Evolutionary conservation across 2,797 vertebrate genomes (phyloP).

Genomic region (Hippocampus kuda): DNA sequence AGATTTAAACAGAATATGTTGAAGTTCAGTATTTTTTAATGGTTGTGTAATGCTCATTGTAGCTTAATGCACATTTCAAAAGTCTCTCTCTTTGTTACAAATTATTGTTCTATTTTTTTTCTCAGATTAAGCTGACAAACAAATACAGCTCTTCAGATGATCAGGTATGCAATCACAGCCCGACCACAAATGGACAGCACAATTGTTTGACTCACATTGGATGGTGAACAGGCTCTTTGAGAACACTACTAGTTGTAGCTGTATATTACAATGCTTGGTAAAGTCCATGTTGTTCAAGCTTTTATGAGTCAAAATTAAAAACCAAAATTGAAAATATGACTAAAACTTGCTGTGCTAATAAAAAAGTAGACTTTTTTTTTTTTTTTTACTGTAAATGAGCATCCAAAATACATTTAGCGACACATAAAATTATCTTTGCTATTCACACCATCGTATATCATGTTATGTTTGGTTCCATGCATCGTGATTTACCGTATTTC

Average conservation of each 20-base stretch:
- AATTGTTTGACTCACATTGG: neutral
- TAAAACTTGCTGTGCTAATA: too few relatives aligned
- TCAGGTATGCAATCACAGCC: constrained; percentile 37
- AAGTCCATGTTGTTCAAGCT: too few relatives aligned
- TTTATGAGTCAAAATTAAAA: too few relatives aligned
- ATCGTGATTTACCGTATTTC: too few relatives aligned
- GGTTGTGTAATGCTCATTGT: neutral
- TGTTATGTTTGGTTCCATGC: too few relatives aligned
- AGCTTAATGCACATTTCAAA: neutral
- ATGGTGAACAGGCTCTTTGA: neutral
- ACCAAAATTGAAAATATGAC: too few relatives aligned
- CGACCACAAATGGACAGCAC: neutral
- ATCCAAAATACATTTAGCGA: too few relatives aligned
- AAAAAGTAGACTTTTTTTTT: too few relatives aligned
- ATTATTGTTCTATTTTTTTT: constrained; percentile 17
- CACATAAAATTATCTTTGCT: too few relatives aligned
- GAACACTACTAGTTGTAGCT: neutral
- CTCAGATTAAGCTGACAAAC: constrained; percentile 56
- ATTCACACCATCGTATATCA: too few relatives aligned
- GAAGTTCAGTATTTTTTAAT: neutral
- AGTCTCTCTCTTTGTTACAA: constrained; percentile 2
- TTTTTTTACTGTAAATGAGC: too few relatives aligned
- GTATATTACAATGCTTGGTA: too few relatives aligned
- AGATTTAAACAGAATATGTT: neutral
- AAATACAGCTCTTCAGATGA: constrained; percentile 52